Evolutionary conservation across 2,888 invertebrate species (phyloP).

Genomic region (Ctenicera cuprea): DNA sequence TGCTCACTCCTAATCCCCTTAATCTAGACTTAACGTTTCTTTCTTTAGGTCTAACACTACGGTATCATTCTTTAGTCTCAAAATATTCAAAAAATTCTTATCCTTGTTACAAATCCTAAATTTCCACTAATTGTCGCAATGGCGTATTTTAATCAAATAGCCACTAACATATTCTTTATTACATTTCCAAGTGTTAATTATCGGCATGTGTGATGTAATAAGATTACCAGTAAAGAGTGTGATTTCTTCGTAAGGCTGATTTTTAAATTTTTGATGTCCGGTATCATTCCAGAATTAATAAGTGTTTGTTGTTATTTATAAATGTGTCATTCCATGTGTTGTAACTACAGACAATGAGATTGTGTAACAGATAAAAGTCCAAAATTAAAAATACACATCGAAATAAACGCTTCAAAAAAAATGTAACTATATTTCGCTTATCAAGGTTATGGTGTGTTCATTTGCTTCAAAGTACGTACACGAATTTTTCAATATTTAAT

Average conservation of each 20-base stretch:
- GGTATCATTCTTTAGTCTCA: too few relatives aligned
- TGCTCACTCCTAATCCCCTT: too few relatives aligned
- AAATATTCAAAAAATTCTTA: too few relatives aligned
- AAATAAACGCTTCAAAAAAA: too few relatives aligned
- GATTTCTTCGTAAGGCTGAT: slow-evolving; percentile 61
- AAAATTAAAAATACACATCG: not conserved
- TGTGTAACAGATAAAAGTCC: not conserved
- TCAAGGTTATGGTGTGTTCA: too few relatives aligned
- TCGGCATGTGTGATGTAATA: slow-evolving; percentile 12
- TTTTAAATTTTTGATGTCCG: slow-evolving; percentile 56
- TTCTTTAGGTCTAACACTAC: too few relatives aligned
- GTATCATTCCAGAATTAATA: slow-evolving; percentile 6
- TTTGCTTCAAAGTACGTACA: too few relatives aligned
- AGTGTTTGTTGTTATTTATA: slow-evolving; percentile 9
- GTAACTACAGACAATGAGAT: not conserved
- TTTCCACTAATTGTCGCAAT: not conserved
- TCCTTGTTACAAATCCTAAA: too few relatives aligned
- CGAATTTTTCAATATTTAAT: too few relatives aligned
- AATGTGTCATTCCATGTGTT: not conserved
- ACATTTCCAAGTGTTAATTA: not conserved
- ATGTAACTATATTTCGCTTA: too few relatives aligned
- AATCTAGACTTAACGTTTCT: too few relatives aligned
- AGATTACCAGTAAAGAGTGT: slow-evolving; percentile 68
- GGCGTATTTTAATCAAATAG: not conserved
- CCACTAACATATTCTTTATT: not conserved